These are phyloP conservation scores for Drosophila kikkawai DNA, from an alignment of 1,140 invertebrate species.

Conservation along the genomic window DNA sequence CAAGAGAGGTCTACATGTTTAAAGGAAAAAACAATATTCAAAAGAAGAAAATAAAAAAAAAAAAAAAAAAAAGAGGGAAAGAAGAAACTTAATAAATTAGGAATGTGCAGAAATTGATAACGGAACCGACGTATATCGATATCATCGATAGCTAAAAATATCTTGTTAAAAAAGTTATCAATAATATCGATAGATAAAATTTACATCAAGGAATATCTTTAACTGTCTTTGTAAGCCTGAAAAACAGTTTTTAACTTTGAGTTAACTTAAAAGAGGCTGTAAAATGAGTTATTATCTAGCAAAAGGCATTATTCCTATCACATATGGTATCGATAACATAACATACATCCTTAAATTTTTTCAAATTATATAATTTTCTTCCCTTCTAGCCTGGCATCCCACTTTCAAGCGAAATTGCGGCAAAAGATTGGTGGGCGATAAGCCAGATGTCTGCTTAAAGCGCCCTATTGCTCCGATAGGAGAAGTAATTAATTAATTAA, in stretches of 20 bases:
- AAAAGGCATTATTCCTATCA: background rate
- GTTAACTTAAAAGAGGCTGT: background rate
- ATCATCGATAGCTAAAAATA: background rate
- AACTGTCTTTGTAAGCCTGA: background rate
- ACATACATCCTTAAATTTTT: background rate
- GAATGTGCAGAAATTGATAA: background rate
- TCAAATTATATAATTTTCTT: background rate
- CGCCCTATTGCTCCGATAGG: background rate
- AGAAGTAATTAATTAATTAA: background rate
- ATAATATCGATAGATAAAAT: background rate
- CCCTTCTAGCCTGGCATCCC: background rate
- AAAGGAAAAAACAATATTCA: background rate
- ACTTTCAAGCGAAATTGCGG: constrained; percentile 4
- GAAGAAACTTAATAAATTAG: too few species aligned
- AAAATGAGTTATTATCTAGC: background rate
- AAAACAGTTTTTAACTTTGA: background rate
- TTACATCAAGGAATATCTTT: background rate
- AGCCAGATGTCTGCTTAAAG: background rate
- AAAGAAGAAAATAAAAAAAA: too few species aligned
- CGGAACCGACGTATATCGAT: background rate
- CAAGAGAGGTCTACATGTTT: background rate
- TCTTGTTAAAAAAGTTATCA: background rate
- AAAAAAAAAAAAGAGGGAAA: too few species aligned
- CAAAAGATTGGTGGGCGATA: background rate
- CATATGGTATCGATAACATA: background rate